These are phyloP conservation scores for Trachymyrmex septentrionalis DNA, from an alignment of 1,140 invertebrate species.

Conservation along the genomic window DNA sequence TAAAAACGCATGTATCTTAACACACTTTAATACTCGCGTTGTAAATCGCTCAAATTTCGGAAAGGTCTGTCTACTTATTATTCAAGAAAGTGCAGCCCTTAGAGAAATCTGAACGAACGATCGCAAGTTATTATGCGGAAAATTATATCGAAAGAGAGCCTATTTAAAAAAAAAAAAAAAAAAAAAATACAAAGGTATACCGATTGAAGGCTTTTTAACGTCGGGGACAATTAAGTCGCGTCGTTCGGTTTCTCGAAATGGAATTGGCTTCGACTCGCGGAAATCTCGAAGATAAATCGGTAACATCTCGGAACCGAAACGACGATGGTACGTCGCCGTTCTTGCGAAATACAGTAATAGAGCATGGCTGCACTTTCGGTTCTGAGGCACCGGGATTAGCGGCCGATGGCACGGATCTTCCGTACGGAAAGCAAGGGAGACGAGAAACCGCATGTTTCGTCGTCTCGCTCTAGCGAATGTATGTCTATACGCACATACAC, in stretches of 20 bases:
- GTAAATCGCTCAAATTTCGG: slow-evolving; percentile 13
- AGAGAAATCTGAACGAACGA: slow-evolving; percentile 12
- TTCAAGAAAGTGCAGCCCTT: neutral
- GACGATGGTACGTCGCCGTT: no score
- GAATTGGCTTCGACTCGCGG: slow-evolving; percentile 25
- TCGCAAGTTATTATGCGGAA: slow-evolving; percentile 20
- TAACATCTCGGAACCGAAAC: slow-evolving; percentile 7
- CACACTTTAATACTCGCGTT: neutral
- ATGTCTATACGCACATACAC: slow-evolving; percentile 85
- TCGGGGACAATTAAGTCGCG: slow-evolving; percentile 1
- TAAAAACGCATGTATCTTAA: slow-evolving; percentile 33
- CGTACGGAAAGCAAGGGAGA: slow-evolving; percentile 26
- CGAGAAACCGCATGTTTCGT: slow-evolving; percentile 24
- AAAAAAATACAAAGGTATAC: neutral
- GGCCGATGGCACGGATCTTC: slow-evolving; percentile 37
- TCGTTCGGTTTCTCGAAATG: slow-evolving; percentile 17
- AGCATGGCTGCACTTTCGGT: neutral
- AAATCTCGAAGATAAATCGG: slow-evolving; percentile 24
- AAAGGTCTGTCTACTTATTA: neutral
- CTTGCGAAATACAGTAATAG: neutral
- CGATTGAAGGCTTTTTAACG: neutral
- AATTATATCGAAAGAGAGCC: neutral
- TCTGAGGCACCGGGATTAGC: neutral
- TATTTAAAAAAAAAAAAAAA: neutral
- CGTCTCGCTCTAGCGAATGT: slow-evolving; percentile 61